Evolutionary conservation across 92 coral and sea anemone genomes (phyloP).

Genomic region (Diadumene lineata): DNA sequence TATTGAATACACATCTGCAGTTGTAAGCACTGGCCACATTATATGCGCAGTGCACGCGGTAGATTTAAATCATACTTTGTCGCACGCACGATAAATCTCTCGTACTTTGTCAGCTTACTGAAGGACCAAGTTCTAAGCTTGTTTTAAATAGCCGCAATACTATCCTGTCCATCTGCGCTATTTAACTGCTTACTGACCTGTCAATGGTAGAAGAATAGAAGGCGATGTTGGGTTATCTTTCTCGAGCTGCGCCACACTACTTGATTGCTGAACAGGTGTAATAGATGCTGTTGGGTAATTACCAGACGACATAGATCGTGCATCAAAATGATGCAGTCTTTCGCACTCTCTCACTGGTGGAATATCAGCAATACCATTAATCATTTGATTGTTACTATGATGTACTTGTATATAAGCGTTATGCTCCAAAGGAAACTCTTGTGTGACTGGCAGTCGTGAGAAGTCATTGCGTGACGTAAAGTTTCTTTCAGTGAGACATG

Average conservation of each 20-base stretch:
- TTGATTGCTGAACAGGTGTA: conserved; percentile 20
- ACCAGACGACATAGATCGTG: not conserved
- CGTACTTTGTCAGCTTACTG: too few species aligned
- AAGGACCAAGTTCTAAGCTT: not conserved
- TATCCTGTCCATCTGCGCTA: too few species aligned
- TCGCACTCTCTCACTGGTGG: not conserved
- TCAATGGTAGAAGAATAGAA: not conserved
- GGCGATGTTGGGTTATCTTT: not conserved
- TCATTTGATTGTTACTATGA: not conserved
- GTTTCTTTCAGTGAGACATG: not conserved
- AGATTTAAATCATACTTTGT: too few species aligned
- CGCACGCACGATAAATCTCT: too few species aligned
- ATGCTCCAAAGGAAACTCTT: not conserved
- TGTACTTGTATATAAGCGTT: not conserved
- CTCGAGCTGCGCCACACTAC: not conserved
- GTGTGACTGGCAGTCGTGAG: not conserved
- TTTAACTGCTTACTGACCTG: conserved; percentile 8
- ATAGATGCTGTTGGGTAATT: conserved; percentile 6
- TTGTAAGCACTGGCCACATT: too few species aligned
- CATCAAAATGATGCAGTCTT: not conserved
- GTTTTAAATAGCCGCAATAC: not conserved
- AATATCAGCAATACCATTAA: not conserved
- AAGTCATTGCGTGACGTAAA: not conserved
- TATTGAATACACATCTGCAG: too few species aligned
- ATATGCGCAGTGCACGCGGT: too few species aligned